Conservation (phyloP, 2,888 invertebrate species). For the Stenodema calcarata region DNA sequence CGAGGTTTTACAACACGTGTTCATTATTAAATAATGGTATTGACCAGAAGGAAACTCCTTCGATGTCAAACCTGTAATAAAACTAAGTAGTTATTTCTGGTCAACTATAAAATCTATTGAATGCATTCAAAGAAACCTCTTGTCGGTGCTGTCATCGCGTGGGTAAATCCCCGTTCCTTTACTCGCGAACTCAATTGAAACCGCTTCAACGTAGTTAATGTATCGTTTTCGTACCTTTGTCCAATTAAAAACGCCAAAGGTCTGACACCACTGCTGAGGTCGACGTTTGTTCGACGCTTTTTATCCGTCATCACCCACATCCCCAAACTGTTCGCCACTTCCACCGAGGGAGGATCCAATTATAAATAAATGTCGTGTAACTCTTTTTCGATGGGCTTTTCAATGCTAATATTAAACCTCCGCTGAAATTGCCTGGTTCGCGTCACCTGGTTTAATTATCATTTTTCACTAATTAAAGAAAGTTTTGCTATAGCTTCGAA, state of each 20-base stretch:
- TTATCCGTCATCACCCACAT: neutral
- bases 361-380: neutral
- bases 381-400: neutral
- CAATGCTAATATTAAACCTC: neutral
- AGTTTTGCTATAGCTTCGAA: too few relatives aligned
- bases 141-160: neutral
- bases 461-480: too few relatives aligned
- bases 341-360: neutral
- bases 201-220: neutral
- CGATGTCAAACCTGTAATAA: too few relatives aligned
- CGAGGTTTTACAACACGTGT: too few relatives aligned
- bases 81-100: too few relatives aligned
- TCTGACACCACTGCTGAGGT: neutral
- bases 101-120: too few relatives aligned
- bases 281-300: neutral
- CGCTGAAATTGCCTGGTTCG: neutral
- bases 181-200: neutral
- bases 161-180: neutral
- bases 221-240: neutral
- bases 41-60: too few relatives aligned
- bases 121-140: too few relatives aligned
- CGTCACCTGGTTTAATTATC: too few relatives aligned
- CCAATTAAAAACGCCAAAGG: neutral
- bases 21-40: too few relatives aligned
- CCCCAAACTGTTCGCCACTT: neutral